These are phyloP conservation scores for Notechis scutatus DNA, from an alignment of 2,113 vertebrate genomes.

Conservation along the genomic window DNA sequence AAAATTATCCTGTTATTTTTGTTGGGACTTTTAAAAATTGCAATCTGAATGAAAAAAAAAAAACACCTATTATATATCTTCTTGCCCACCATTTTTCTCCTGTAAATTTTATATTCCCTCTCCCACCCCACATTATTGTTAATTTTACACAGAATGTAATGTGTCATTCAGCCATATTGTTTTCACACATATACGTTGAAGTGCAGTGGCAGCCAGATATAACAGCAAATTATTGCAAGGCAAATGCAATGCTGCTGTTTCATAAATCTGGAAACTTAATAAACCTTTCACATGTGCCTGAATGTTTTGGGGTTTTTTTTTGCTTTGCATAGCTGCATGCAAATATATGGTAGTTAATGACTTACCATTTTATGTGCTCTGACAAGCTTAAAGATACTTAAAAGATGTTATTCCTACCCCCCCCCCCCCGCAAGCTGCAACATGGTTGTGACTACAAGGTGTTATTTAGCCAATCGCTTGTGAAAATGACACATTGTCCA, in stretches of 20 bases:
- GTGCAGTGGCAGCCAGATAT: background rate
- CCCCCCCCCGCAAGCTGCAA: background rate
- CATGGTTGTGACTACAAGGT: background rate
- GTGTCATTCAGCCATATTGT: background rate
- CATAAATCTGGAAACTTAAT: background rate
- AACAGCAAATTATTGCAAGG: background rate
- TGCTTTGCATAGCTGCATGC: background rate
- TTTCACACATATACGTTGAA: background rate
- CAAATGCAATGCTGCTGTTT: background rate
- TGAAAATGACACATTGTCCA: background rate
- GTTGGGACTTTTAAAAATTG: background rate
- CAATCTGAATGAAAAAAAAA: background rate
- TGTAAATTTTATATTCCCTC: background rate
- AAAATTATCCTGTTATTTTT: background rate
- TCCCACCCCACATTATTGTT: background rate
- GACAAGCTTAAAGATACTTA: background rate
- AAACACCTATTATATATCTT: background rate
- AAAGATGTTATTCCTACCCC: background rate
- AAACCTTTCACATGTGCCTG: background rate
- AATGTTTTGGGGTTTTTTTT: accelerated
- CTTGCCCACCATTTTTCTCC: background rate
- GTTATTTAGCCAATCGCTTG: background rate
- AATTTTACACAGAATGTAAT: background rate
- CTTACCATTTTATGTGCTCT: background rate
- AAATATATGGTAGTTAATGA: background rate